Percentiles rank a stretch among this genome's conserved stretches.
phyloP scores from a whole-genome alignment of 2,113 vertebrate genomes.

The Uria lomvia region DNA sequence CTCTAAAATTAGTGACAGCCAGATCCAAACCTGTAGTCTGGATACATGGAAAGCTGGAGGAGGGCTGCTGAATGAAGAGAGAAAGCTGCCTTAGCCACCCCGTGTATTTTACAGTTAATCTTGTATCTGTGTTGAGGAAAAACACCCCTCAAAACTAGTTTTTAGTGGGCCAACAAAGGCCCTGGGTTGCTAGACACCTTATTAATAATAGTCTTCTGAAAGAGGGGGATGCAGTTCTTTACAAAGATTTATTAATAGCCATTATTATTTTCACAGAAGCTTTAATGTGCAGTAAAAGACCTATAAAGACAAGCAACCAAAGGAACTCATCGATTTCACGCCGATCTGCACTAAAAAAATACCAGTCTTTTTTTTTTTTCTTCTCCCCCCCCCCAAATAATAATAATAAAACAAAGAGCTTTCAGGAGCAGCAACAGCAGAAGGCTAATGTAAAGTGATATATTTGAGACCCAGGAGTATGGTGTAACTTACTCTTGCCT shows the following conservation, averaged over 20 bases:
- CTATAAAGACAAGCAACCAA: slow-evolving; percentile 45
- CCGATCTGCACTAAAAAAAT: slow-evolving; percentile 31
- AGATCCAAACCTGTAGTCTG: neutral
- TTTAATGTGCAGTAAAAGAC: slow-evolving; percentile 44
- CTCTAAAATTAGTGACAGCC: neutral
- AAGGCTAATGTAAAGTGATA: slow-evolving; percentile 79
- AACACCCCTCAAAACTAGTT: neutral
- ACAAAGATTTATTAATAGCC: slow-evolving; percentile 40
- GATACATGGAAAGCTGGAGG: neutral
- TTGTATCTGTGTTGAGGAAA: slow-evolving; percentile 2
- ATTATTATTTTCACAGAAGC: slow-evolving; percentile 36
- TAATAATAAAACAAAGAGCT: slow-evolving; percentile 77
- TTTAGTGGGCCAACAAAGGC: neutral
- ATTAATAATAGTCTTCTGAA: slow-evolving; percentile 40
- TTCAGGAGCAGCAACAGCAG: slow-evolving; percentile 72
- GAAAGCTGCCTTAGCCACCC: neutral
- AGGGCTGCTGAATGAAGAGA: neutral
- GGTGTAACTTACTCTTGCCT: slow-evolving; percentile 79
- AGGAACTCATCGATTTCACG: slow-evolving; percentile 40
- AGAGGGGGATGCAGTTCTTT: neutral
- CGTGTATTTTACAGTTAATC: slow-evolving; percentile 10
- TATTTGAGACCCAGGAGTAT: slow-evolving; percentile 75
- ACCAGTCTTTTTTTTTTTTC: neutral
- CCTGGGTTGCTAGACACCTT: neutral
- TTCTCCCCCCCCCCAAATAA: neutral